These are phyloP conservation scores for Hemithea aestivaria DNA, from an alignment of 2,888 invertebrate species.

Conservation along the genomic window DNA sequence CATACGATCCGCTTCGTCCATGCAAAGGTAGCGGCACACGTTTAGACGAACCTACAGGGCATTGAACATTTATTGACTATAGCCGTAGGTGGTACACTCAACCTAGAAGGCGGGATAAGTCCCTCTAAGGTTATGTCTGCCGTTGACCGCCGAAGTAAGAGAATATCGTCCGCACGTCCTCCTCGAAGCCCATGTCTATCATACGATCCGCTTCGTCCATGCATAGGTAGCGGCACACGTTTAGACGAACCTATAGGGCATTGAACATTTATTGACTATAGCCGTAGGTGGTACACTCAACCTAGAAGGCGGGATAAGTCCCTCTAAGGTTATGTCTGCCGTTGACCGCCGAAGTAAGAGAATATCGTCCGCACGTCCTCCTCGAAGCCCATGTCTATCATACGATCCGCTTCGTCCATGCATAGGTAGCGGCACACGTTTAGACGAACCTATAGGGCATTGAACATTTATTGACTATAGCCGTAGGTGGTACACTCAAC, in stretches of 20 bases:
- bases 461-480: too few relatives aligned
- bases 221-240: conserved; percentile 96
- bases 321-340: too few relatives aligned
- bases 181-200: conserved; percentile 99
- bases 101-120: too few relatives aligned
- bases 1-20: conserved; percentile 99
- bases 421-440: conserved; percentile 97
- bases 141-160: conserved; percentile 98
- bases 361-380: conserved; percentile 99
- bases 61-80: not conserved
- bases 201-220: conserved; percentile 99
- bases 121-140: too few relatives aligned
- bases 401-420: conserved; percentile 99
- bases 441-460: conserved; percentile 72
- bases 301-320: too few relatives aligned
- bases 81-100: too few relatives aligned
- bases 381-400: conserved; percentile 99
- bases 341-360: conserved; percentile 97
- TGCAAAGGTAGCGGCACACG: conserved; percentile 96
- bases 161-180: conserved; percentile 98
- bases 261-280: too few relatives aligned
- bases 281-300: too few relatives aligned
- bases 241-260: conserved; percentile 77
- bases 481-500: too few relatives aligned
- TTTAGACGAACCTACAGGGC: conserved; percentile 81